Evolutionary conservation across 2,797 vertebrate genomes (phyloP).

Genomic region (Platyrinchus mystaceus): DNA sequence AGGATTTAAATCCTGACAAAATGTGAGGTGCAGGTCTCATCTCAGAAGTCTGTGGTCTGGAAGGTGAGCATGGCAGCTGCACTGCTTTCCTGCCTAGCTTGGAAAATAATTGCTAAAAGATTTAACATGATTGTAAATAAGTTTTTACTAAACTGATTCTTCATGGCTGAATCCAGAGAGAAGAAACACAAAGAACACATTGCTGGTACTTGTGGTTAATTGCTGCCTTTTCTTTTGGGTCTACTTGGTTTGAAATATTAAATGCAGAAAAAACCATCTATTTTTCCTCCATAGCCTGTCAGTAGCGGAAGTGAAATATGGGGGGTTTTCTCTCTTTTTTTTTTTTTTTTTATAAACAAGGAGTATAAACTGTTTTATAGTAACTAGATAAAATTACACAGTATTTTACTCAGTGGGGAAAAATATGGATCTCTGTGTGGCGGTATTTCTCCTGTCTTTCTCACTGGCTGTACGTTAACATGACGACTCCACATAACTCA

Average conservation of each 20-base stretch:
- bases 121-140: background rate
- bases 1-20: background rate
- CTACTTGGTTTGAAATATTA: slow-evolving; percentile 57
- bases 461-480: background rate
- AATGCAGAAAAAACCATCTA: slow-evolving; percentile 45
- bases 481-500: background rate
- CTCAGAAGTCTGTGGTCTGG: background rate
- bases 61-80: background rate
- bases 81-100: background rate
- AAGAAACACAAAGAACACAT: background rate
- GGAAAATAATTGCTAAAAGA: background rate
- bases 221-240: slow-evolving; percentile 57
- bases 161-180: background rate
- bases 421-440: slow-evolving; percentile 1
- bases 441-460: background rate
- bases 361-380: slow-evolving; percentile 45
- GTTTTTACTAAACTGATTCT: background rate
- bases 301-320: slow-evolving; percentile 46
- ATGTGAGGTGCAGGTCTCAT: background rate
- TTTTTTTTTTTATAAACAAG: slow-evolving; percentile 13
- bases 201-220: slow-evolving; percentile 64
- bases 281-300: slow-evolving; percentile 57
- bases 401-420: slow-evolving; percentile 50
- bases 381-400: slow-evolving; percentile 42
- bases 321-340: rapidly evolving